Percentiles rank a stretch among this genome's conserved stretches.
phyloP scores from a whole-genome alignment of 2,113 vertebrate species.

The Poeciliopsis turrubarensis region DNA sequence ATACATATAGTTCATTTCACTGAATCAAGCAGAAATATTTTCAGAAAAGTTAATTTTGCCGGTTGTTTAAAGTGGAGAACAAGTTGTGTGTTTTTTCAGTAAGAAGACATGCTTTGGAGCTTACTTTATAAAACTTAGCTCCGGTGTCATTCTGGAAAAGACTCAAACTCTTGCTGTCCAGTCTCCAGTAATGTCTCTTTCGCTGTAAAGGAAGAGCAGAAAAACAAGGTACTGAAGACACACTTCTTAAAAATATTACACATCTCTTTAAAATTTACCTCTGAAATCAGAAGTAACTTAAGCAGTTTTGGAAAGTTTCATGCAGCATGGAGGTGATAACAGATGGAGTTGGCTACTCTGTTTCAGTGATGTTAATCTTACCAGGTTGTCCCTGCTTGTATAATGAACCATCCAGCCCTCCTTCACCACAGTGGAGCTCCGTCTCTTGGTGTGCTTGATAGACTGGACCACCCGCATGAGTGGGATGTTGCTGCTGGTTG shows the following conservation, averaged over 20 bases:
- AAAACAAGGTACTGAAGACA: conserved; percentile 39
- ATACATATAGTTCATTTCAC: not conserved
- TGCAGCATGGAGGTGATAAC: conserved; percentile 17
- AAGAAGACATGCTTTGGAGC: conserved; percentile 25
- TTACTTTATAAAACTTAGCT: conserved; percentile 94
- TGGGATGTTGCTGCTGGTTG: conserved; percentile 98
- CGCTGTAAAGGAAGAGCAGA: conserved; percentile 77
- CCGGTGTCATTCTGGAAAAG: conserved; percentile 97
- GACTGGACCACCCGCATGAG: conserved; percentile 99
- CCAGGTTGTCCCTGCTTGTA: conserved; percentile 95
- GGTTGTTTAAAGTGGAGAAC: not conserved
- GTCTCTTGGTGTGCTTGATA: conserved; percentile 97
- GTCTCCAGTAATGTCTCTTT: conserved; percentile 98
- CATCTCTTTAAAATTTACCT: no score
- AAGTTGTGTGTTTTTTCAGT: not conserved
- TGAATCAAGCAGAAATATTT: not conserved
- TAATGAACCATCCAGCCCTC: conserved; percentile 99
- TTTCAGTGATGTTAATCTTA: conserved; percentile 77
- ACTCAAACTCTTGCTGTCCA: conserved; percentile 96
- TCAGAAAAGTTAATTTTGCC: not conserved
- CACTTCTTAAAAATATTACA: not conserved
- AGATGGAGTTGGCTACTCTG: conserved; percentile 41
- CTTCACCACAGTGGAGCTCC: conserved; percentile 97
- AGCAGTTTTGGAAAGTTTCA: conserved; percentile 40
- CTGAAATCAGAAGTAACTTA: conserved; percentile 24